Conservation (phyloP, 2,888 invertebrate genomes). For the Caenorhabditis doughertyi region DNA sequence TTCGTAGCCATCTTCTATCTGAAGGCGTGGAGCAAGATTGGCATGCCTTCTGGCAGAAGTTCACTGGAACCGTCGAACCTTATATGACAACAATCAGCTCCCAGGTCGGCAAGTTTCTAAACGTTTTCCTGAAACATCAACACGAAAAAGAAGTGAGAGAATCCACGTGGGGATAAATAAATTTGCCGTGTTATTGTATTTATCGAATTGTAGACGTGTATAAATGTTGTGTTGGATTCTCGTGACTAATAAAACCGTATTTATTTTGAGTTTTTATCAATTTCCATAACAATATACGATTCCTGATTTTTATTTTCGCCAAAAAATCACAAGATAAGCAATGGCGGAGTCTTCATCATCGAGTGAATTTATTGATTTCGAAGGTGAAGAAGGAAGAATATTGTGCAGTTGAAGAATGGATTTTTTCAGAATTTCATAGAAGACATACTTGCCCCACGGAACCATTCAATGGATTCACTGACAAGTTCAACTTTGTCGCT, state of each 20-base stretch:
- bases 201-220: constrained; percentile 35
- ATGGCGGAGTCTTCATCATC: background rate
- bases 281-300: background rate
- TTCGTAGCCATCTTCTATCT: constrained; percentile 25
- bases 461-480: constrained; percentile 41
- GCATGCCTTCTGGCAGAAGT: constrained; percentile 51
- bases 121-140: constrained; percentile 53
- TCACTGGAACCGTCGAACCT: constrained; percentile 53
- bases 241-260: constrained; percentile 3
- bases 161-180: constrained; percentile 47
- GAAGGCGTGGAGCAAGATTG: constrained; percentile 53
- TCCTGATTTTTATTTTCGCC: background rate
- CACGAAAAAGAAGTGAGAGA: constrained; percentile 41
- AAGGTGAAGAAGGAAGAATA: background rate
- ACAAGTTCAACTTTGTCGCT: constrained; percentile 37
- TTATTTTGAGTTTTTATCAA: constrained; percentile 9
- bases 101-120: constrained; percentile 48
- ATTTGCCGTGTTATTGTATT: background rate
- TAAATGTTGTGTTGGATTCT: background rate
- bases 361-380: background rate
- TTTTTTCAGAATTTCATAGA: background rate
- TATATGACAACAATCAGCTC: constrained; percentile 42
- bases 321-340: background rate
- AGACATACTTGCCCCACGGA: background rate
- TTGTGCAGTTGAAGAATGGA: no score